Evolutionary conservation across 2,113 vertebrate species (phyloP).

Genomic region (Mus musculus): DNA sequence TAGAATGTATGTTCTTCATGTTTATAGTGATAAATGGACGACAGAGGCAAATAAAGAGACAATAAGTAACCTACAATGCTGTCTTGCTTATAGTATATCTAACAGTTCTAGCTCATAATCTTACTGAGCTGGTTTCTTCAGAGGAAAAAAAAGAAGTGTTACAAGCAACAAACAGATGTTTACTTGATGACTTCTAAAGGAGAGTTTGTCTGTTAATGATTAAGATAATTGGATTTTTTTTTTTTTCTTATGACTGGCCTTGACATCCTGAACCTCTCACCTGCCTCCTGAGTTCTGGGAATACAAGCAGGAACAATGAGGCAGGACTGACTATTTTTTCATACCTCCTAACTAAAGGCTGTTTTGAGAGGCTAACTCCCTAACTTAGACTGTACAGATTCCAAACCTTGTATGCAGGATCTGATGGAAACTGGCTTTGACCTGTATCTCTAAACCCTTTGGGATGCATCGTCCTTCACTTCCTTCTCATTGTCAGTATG

Average conservation of each 20-base stretch:
- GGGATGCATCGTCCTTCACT: background rate
- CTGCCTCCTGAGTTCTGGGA: background rate
- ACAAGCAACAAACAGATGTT: background rate
- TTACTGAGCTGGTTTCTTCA: slow-evolving; percentile 5
- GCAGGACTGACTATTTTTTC: background rate
- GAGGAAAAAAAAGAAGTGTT: background rate
- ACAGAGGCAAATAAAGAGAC: background rate
- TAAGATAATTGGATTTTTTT: background rate
- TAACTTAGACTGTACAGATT: background rate
- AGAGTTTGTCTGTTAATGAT: background rate
- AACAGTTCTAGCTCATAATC: background rate
- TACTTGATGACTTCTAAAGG: slow-evolving; percentile 32
- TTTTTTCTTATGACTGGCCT: background rate
- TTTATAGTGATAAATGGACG: background rate
- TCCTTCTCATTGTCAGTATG: background rate
- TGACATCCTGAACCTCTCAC: background rate
- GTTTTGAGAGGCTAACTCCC: background rate
- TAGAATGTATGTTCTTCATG: too few species aligned
- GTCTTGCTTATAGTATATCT: background rate
- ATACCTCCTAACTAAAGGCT: background rate
- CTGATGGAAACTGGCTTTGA: background rate
- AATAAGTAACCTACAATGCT: background rate
- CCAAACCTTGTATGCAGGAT: background rate
- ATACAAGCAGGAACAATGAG: background rate
- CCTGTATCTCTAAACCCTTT: background rate